Conservation (phyloP, 2,888 invertebrate genomes). For the Mesorhabditis sp. region DNA sequence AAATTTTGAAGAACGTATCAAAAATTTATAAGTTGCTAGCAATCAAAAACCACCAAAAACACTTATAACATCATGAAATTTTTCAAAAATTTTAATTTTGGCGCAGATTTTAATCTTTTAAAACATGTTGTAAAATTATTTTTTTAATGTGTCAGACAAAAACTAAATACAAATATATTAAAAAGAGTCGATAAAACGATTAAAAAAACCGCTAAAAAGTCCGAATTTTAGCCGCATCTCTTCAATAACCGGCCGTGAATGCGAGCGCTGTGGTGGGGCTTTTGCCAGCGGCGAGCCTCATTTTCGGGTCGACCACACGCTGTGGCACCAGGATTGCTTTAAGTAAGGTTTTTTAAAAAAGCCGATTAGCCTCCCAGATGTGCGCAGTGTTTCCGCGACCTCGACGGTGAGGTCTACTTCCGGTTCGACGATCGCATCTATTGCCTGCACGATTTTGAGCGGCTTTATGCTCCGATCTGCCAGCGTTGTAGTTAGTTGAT, state of each 20-base stretch:
- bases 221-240: background rate
- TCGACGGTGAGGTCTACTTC: constrained; percentile 93
- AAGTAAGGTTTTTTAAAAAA: constrained; percentile 69
- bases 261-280: constrained; percentile 19
- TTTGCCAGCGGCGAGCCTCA: constrained; percentile 19
- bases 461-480: constrained; percentile 34
- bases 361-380: constrained; percentile 68
- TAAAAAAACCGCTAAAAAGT: background rate
- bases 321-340: constrained; percentile 98
- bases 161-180: background rate
- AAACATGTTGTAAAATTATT: too few relatives aligned
- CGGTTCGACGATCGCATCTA: constrained; percentile 79
- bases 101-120: too few relatives aligned
- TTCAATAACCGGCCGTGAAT: constrained; percentile 13
- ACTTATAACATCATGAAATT: too few relatives aligned
- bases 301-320: constrained; percentile 15
- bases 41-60: too few relatives aligned
- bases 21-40: too few relatives aligned
- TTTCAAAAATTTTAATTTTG: too few relatives aligned
- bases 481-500: constrained; percentile 26
- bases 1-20: too few relatives aligned
- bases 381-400: constrained; percentile 95
- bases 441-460: constrained; percentile 35
- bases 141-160: too few relatives aligned
- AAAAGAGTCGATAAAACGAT: background rate